These are phyloP conservation scores for Anarsia innoxiella DNA, from an alignment of 2,888 invertebrate species.

Conservation along the genomic window DNA sequence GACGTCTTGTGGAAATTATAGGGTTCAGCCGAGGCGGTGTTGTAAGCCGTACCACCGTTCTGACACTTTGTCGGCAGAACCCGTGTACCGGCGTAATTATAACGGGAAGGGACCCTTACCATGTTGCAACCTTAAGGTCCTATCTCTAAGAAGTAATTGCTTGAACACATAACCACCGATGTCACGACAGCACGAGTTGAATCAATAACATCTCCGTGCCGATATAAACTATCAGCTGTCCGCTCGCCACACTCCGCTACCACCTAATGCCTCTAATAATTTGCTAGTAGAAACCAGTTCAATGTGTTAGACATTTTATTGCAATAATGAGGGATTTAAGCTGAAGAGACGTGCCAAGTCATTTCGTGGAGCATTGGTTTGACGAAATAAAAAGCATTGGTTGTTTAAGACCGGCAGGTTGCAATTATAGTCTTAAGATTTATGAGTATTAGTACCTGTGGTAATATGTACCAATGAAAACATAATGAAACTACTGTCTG, in stretches of 20 bases:
- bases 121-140: conserved; percentile 26
- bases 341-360: no score
- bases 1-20: conserved; percentile 50
- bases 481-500: no score
- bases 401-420: no score
- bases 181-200: conserved; percentile 41
- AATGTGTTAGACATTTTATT: no score
- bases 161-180: conserved; percentile 56
- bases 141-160: conserved; percentile 52
- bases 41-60: conserved; percentile 33
- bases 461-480: no score
- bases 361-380: no score
- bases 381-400: no score
- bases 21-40: conserved; percentile 38
- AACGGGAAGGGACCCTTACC: conserved; percentile 49
- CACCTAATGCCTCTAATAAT: conserved; percentile 4
- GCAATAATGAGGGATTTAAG: no score
- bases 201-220: conserved; percentile 46
- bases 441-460: no score
- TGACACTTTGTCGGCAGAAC: conserved; percentile 53
- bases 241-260: background rate
- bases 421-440: no score
- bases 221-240: conserved; percentile 20
- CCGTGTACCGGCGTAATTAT: conserved; percentile 50
- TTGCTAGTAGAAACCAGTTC: conserved; percentile 2